A percentile compares a stretch with the other conserved stretches of the same genome.
Evolutionary conservation across 2,113 vertebrate genomes (phyloP).

Genomic region (Macquaria australasica): DNA sequence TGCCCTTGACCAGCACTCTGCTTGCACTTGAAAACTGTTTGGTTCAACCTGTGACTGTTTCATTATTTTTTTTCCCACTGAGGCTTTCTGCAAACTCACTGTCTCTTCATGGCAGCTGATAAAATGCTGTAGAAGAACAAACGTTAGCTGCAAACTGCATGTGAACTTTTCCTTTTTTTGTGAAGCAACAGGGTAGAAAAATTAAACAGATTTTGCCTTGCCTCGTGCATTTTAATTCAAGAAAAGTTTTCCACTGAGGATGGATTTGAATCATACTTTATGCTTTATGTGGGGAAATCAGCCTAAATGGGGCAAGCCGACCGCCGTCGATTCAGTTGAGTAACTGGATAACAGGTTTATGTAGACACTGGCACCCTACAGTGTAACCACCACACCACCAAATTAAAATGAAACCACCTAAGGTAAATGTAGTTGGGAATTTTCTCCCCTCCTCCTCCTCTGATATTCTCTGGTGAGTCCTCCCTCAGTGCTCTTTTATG

Average conservation of each 20-base stretch:
- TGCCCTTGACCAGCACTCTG: conserved; percentile 63
- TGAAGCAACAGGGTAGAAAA: background rate
- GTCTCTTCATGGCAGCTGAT: background rate
- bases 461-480: conserved; percentile 21
- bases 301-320: conserved; percentile 34
- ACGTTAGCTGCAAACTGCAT: background rate
- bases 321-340: conserved; percentile 33
- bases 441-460: conserved; percentile 13
- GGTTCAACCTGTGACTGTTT: conserved; percentile 37
- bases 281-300: conserved; percentile 60
- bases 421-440: conserved; percentile 35
- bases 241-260: conserved; percentile 22
- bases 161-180: conserved; percentile 11
- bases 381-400: conserved; percentile 30
- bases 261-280: conserved; percentile 49
- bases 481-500: conserved; percentile 47
- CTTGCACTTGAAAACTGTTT: conserved; percentile 55
- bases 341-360: conserved; percentile 66
- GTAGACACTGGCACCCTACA: conserved; percentile 31
- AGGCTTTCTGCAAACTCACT: background rate
- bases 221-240: conserved; percentile 28
- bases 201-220: conserved; percentile 14
- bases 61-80: background rate
- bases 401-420: conserved; percentile 57
- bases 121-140: conserved; percentile 1